phyloP scores from a whole-genome alignment of 2,797 vertebrate species.

The Pipistrellus nathusii region DNA sequence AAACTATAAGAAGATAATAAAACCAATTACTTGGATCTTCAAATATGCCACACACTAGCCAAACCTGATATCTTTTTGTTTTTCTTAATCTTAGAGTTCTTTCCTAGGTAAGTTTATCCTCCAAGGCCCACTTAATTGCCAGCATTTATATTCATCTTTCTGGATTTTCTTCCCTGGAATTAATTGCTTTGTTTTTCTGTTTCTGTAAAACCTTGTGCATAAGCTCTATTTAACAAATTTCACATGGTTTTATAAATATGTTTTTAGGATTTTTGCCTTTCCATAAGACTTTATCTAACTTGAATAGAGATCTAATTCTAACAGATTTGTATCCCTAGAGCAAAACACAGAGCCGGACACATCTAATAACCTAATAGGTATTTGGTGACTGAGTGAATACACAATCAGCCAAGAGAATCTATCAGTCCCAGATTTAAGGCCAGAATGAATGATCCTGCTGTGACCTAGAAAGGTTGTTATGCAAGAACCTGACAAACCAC shows the following conservation, averaged over 20 bases:
- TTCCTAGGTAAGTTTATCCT: not conserved
- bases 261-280: conserved; percentile 16
- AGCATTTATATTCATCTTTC: not conserved
- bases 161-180: conserved; percentile 54
- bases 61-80: not conserved
- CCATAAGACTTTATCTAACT: not conserved
- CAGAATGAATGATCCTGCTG: not conserved
- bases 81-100: not conserved
- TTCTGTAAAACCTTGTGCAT: conserved; percentile 34
- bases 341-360: not conserved
- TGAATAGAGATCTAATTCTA: not conserved
- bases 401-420: not conserved
- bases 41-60: not conserved
- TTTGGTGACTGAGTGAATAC: not conserved
- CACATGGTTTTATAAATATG: conserved; percentile 2
- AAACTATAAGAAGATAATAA: not conserved
- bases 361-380: not conserved
- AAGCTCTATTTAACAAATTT: conserved; percentile 48
- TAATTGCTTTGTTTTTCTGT: conserved; percentile 40
- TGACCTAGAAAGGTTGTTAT: conserved; percentile 9
- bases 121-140: not conserved
- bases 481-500: not conserved
- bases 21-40: not conserved
- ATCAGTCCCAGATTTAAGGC: not conserved
- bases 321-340: not conserved